Evolutionary conservation across 2,113 vertebrate species (phyloP).

Genomic region (Ariopsis seemanni): DNA sequence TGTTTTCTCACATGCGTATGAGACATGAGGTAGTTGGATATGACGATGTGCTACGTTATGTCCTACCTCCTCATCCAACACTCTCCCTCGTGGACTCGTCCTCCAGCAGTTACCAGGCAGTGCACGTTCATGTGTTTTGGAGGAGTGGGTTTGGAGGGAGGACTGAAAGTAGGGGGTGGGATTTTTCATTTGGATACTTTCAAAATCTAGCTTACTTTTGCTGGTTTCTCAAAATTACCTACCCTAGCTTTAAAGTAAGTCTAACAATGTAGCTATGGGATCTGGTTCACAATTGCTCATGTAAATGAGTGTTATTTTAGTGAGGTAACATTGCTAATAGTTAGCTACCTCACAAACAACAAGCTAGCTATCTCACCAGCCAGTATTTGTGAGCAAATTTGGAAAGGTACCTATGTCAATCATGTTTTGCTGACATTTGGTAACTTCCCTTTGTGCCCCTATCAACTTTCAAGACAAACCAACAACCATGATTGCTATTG

Average conservation of each 20-base stretch:
- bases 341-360: background rate
- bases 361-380: background rate
- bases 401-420: background rate
- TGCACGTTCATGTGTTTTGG: no score
- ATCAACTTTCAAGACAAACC: background rate
- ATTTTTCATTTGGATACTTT: no score
- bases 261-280: background rate
- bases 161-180: no score
- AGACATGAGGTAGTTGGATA: no score
- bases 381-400: background rate
- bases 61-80: no score
- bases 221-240: no score
- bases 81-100: no score
- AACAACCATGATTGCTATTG: background rate
- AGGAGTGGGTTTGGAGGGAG: no score
- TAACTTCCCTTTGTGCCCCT: background rate
- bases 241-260: background rate
- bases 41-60: no score
- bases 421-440: background rate
- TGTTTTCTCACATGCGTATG: no score
- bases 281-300: background rate
- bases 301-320: background rate
- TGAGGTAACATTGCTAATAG: background rate
- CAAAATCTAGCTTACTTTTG: no score
- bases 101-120: no score